Evolutionary conservation across 30 jellyfish, hydroid and myxozoan species (phyloP).

Genomic region (Aurelia coerulea): DNA sequence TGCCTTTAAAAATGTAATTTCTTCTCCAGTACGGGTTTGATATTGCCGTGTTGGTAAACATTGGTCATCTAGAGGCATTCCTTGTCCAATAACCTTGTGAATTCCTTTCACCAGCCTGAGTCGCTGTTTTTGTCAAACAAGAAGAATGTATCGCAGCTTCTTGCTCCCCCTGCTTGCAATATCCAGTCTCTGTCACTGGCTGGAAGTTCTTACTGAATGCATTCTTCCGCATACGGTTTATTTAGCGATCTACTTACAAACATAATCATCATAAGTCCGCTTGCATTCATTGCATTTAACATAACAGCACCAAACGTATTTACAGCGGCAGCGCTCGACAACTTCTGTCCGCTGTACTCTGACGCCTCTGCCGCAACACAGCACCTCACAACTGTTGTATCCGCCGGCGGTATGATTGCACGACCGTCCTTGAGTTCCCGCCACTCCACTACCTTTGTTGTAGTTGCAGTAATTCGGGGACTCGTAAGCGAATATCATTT

Average conservation of each 20-base stretch:
- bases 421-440: constrained; percentile 79
- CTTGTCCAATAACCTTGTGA: too few species aligned
- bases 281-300: constrained; percentile 80
- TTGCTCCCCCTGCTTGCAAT: not conserved
- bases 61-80: too few species aligned
- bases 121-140: not conserved
- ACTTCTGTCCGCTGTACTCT: constrained; percentile 63
- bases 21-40: too few species aligned
- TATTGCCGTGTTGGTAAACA: too few species aligned
- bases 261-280: constrained; percentile 50
- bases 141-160: not conserved
- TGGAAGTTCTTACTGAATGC: not conserved
- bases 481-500: constrained; percentile 67
- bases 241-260: constrained; percentile 49
- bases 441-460: constrained; percentile 49
- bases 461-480: constrained; percentile 81
- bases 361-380: constrained; percentile 87
- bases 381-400: constrained; percentile 70
- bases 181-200: not conserved
- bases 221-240: not conserved
- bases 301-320: constrained; percentile 81
- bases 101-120: too few species aligned
- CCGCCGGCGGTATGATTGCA: constrained; percentile 72
- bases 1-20: too few species aligned
- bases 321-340: constrained; percentile 77